These are phyloP conservation scores for Cheiracanthium punctorium DNA, from an alignment of 2,888 invertebrate genomes.

Conservation along the genomic window DNA sequence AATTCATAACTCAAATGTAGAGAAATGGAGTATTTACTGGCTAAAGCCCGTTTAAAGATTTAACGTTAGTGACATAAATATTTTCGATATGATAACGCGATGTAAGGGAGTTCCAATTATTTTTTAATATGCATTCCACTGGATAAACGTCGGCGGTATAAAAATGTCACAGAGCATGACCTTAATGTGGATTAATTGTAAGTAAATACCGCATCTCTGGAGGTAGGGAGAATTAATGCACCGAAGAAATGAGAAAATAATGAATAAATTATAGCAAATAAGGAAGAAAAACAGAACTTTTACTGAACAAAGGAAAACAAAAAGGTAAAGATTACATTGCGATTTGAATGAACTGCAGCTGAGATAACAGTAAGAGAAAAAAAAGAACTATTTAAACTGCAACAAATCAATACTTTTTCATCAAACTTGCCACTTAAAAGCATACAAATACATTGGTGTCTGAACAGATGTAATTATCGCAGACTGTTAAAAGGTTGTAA, in stretches of 20 bases:
- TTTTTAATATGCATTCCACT: not conserved
- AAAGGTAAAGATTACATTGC: too few species aligned
- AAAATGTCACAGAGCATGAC: not conserved
- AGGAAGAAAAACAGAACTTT: too few species aligned
- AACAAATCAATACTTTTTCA: too few species aligned
- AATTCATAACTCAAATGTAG: conserved; percentile 36
- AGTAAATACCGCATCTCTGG: not conserved
- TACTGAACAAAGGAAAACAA: too few species aligned
- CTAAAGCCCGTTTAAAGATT: conserved; percentile 20
- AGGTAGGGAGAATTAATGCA: not conserved
- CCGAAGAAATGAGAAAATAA: not conserved
- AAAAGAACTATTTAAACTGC: too few species aligned
- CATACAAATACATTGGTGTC: too few species aligned
- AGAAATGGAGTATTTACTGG: conserved; percentile 23
- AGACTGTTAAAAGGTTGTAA: too few species aligned
- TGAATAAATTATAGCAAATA: too few species aligned
- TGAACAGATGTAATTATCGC: too few species aligned
- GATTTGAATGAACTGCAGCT: too few species aligned
- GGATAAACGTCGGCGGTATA: not conserved
- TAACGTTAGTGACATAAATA: conserved; percentile 12
- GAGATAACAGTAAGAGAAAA: too few species aligned
- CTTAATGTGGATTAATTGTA: not conserved
- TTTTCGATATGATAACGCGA: not conserved
- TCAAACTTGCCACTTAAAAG: too few species aligned
- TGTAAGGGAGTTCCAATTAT: not conserved